These are phyloP conservation scores for Tylochromis polylepis DNA, from an alignment of 2,113 vertebrate species.

Conservation along the genomic window DNA sequence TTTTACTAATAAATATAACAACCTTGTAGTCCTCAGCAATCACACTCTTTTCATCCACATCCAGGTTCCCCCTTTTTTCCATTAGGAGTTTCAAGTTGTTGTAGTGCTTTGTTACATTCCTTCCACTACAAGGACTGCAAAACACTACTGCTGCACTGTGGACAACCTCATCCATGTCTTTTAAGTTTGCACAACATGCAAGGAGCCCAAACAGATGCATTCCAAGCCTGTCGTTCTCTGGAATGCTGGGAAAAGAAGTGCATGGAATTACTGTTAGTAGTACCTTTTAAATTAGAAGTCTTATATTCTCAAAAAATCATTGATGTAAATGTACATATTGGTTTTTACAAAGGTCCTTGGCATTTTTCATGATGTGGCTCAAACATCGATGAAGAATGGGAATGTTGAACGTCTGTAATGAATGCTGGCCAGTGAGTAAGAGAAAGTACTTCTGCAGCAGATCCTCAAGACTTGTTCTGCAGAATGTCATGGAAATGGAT, in stretches of 20 bases:
- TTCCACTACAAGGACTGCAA: not conserved
- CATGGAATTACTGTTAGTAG: not conserved
- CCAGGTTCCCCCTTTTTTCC: not conserved
- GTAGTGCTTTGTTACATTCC: not conserved
- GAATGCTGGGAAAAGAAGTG: rapidly evolving
- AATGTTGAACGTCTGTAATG: not conserved
- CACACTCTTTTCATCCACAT: not conserved
- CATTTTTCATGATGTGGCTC: not conserved
- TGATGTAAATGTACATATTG: not conserved
- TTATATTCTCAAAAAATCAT: not conserved
- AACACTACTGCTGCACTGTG: not conserved
- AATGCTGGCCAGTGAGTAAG: not conserved
- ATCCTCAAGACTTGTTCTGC: not conserved
- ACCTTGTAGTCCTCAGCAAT: not conserved
- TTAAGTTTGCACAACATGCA: not conserved
- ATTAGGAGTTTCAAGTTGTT: not conserved
- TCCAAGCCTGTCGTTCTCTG: not conserved
- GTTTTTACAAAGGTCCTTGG: not conserved
- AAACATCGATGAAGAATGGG: not conserved
- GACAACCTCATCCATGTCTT: not conserved
- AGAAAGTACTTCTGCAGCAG: not conserved
- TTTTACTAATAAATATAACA: not conserved
- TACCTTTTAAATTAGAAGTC: not conserved
- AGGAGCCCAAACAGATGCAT: not conserved
- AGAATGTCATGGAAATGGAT: not conserved